A percentile compares a stretch with the other conserved stretches of the same genome.
These are phyloP conservation scores for Heliconius erato DNA, from an alignment of 2,888 invertebrate species.

Conservation along the genomic window DNA sequence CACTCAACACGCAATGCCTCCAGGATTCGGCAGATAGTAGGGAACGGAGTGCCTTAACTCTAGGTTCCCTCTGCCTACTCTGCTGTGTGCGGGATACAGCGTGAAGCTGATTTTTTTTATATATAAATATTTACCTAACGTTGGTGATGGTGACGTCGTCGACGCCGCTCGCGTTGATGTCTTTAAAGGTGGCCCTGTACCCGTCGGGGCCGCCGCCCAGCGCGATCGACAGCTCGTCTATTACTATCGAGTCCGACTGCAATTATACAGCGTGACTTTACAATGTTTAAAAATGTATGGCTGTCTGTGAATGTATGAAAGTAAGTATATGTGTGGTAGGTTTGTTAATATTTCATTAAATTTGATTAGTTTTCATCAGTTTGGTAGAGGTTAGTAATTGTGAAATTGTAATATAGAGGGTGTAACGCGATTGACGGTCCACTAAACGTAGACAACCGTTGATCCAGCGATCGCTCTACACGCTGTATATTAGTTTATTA, in stretches of 20 bases:
- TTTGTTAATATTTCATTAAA: background rate
- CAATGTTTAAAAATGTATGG: background rate
- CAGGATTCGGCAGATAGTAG: too few species aligned
- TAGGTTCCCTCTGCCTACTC: too few species aligned
- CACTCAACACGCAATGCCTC: too few species aligned
- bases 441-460: too few species aligned
- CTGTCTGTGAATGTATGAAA: background rate
- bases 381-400: background rate
- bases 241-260: slow-evolving; percentile 91
- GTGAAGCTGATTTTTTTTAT: too few species aligned
- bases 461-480: too few species aligned
- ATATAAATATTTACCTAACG: slow-evolving; percentile 85
- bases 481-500: too few species aligned
- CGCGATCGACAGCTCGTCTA: slow-evolving; percentile 93
- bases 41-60: too few species aligned
- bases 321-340: background rate
- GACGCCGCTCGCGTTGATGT: slow-evolving; percentile 92
- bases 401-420: too few species aligned
- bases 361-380: background rate
- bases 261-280: slow-evolving; percentile 6
- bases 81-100: too few species aligned
- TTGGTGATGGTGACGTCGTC: slow-evolving; percentile 92
- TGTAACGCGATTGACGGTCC: too few species aligned
- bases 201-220: slow-evolving; percentile 93
- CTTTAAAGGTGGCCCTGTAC: slow-evolving; percentile 92